Evolutionary conservation across 2,113 vertebrate species (phyloP).

Genomic region (Nerophis ophidion): DNA sequence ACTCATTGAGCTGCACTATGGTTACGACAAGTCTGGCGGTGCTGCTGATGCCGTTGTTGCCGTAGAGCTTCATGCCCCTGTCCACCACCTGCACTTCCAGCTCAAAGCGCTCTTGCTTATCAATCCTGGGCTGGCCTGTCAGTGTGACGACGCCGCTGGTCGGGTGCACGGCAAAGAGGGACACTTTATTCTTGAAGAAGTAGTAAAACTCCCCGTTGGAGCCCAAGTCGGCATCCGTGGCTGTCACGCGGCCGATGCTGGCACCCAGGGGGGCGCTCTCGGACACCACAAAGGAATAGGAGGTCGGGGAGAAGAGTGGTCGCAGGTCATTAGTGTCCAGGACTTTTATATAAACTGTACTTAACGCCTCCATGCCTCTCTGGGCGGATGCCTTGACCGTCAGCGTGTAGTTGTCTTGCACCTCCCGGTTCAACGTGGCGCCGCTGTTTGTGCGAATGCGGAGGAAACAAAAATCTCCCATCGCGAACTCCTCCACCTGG

Average conservation of each 20-base stretch:
- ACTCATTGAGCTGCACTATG: slow-evolving; percentile 84
- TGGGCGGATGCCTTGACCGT: slow-evolving; percentile 83
- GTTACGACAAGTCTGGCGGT: slow-evolving; percentile 85
- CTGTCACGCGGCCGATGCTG: slow-evolving; percentile 88
- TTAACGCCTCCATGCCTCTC: slow-evolving; percentile 84
- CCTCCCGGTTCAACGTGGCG: slow-evolving; percentile 88
- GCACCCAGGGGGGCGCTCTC: slow-evolving; percentile 88
- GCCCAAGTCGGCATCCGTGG: slow-evolving; percentile 92
- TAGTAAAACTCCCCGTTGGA: slow-evolving; percentile 97
- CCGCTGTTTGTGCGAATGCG: slow-evolving; percentile 90
- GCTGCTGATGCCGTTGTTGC: slow-evolving; percentile 88
- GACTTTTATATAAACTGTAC: slow-evolving; percentile 85
- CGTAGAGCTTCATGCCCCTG: slow-evolving; percentile 92
- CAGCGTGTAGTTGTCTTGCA: slow-evolving; percentile 91
- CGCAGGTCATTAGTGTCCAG: slow-evolving; percentile 96
- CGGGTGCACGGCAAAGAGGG: slow-evolving; percentile 91
- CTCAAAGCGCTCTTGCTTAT: slow-evolving; percentile 79
- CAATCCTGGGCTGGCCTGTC: slow-evolving; percentile 79
- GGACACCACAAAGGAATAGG: slow-evolving; percentile 84
- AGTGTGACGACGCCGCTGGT: slow-evolving; percentile 89
- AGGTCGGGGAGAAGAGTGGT: slow-evolving; percentile 93
- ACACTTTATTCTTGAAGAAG: slow-evolving; percentile 86
- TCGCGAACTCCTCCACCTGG: slow-evolving; percentile 84
- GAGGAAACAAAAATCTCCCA: slow-evolving; percentile 96
- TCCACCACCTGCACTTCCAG: slow-evolving; percentile 92